These are phyloP conservation scores for Drosophila prostipennis DNA, from an alignment of 2,888 invertebrate genomes.

Conservation along the genomic window DNA sequence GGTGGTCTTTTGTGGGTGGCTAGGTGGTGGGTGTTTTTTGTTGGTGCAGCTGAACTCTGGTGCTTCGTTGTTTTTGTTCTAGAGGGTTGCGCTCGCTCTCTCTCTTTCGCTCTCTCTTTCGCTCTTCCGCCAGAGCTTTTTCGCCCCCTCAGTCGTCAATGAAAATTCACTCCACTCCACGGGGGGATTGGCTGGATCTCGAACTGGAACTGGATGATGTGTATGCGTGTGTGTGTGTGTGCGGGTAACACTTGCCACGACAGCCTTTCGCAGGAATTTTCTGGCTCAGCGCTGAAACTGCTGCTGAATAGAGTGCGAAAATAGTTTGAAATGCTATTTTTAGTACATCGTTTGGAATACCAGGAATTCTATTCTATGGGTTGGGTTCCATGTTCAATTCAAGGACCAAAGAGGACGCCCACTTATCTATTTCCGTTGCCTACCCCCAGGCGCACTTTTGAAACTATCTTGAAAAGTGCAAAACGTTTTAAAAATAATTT, in stretches of 20 bases:
- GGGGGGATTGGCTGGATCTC: constrained; percentile 47
- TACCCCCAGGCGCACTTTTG: constrained; percentile 34
- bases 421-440: constrained; percentile 36
- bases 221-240: constrained; percentile 44
- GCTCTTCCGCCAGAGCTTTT: constrained; percentile 46
- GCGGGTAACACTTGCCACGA: constrained; percentile 73
- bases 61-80: constrained; percentile 76
- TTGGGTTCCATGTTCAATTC: background rate
- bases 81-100: constrained; percentile 53
- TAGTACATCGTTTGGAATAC: constrained; percentile 47
- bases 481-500: constrained; percentile 29
- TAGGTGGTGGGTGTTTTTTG: constrained; percentile 19
- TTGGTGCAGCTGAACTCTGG: constrained; percentile 64
- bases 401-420: background rate
- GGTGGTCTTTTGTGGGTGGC: constrained; percentile 4
- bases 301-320: constrained; percentile 52
- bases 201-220: constrained; percentile 45
- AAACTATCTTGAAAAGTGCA: constrained; percentile 5
- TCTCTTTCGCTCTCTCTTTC: constrained; percentile 8
- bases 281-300: constrained; percentile 58
- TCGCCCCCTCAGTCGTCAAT: constrained; percentile 58
- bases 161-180: constrained; percentile 63
- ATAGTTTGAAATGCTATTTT: constrained; percentile 71
- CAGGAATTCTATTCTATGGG: background rate
- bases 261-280: constrained; percentile 68